Percentiles rank a stretch among this genome's conserved stretches.
These are phyloP conservation scores for Henricia sp. DNA, from an alignment of 53 echinoderm and acorn worm genomes.

Conservation along the genomic window DNA sequence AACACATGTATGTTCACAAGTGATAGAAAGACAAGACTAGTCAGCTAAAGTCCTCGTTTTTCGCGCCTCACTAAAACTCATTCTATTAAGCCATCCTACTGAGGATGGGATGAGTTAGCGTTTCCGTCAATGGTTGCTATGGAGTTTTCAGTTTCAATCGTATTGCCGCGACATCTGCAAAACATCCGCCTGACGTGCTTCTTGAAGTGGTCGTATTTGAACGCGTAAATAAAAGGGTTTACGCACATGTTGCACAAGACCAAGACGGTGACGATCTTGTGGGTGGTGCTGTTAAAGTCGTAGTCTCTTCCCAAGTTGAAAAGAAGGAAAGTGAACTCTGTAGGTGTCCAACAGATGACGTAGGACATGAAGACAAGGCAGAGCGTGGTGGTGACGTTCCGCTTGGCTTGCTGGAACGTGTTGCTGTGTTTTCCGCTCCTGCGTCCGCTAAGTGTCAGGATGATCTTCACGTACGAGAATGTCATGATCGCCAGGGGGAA, in stretches of 20 bases:
- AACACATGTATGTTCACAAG: too few species aligned
- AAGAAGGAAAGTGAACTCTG: constrained; percentile 79
- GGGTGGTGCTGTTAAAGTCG: constrained; percentile 73
- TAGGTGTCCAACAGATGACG: constrained; percentile 91
- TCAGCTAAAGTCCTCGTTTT: too few species aligned
- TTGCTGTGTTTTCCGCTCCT: constrained; percentile 66
- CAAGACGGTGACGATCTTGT: constrained; percentile 73
- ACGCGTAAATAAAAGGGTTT: constrained; percentile 85
- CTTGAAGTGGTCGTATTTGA: constrained; percentile 88
- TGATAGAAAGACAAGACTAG: too few species aligned
- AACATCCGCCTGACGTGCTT: constrained; percentile 64
- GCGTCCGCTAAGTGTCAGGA: constrained; percentile 73
- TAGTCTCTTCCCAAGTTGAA: constrained; percentile 79
- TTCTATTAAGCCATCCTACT: too few species aligned
- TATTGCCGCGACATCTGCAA: constrained; percentile 44
- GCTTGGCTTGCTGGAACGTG: constrained; percentile 84
- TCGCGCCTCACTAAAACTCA: too few species aligned
- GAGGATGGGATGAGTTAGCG: background rate
- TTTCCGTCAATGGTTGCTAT: constrained; percentile 17
- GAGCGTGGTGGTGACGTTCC: constrained; percentile 84
- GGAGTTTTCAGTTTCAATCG: constrained; percentile 18
- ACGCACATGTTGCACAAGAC: constrained; percentile 86
- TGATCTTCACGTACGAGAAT: constrained; percentile 84
- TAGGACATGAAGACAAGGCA: constrained; percentile 83
- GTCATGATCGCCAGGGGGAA: constrained; percentile 85